Conservation (phyloP, 2,888 invertebrate species). For the Pyrgus malvae region DNA sequence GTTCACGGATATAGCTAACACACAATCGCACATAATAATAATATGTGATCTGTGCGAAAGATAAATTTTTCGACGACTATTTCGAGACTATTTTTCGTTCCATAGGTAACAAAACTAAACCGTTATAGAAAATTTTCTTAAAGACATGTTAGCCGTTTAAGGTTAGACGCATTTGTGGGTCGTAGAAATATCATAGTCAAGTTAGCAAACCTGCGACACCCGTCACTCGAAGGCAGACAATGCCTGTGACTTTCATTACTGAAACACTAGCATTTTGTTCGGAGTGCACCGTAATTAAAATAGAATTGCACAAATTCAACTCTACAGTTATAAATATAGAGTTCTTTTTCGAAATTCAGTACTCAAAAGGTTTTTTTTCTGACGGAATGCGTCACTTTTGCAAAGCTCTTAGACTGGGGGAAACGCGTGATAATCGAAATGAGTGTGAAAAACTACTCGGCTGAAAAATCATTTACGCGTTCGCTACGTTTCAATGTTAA, state of each 20-base stretch:
- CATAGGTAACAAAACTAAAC: too few relatives aligned
- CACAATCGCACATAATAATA: too few relatives aligned
- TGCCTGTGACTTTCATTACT: constrained; percentile 51
- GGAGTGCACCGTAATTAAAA: constrained; percentile 46
- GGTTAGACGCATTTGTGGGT: constrained; percentile 4
- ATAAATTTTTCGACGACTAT: too few relatives aligned
- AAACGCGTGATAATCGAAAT: constrained; percentile 56
- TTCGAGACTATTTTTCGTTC: too few relatives aligned
- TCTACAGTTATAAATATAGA: constrained; percentile 30
- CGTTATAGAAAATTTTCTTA: not conserved
- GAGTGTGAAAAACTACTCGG: constrained; percentile 49
- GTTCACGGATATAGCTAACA: too few relatives aligned
- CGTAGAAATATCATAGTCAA: constrained; percentile 37
- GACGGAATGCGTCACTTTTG: constrained; percentile 56
- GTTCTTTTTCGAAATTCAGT: constrained; percentile 20
- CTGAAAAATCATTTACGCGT: constrained; percentile 31
- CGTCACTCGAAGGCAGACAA: constrained; percentile 43
- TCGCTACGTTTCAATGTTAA: constrained; percentile 10
- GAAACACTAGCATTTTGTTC: constrained; percentile 45
- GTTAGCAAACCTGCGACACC: constrained; percentile 29
- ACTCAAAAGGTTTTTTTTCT: constrained; percentile 20
- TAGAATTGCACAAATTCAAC: constrained; percentile 37
- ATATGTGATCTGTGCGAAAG: too few relatives aligned
- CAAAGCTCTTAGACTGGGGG: constrained; percentile 54
- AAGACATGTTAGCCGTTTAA: not conserved